These are phyloP conservation scores for Hormaphis cornu DNA, from an alignment of 1,140 invertebrate genomes.

Conservation along the genomic window DNA sequence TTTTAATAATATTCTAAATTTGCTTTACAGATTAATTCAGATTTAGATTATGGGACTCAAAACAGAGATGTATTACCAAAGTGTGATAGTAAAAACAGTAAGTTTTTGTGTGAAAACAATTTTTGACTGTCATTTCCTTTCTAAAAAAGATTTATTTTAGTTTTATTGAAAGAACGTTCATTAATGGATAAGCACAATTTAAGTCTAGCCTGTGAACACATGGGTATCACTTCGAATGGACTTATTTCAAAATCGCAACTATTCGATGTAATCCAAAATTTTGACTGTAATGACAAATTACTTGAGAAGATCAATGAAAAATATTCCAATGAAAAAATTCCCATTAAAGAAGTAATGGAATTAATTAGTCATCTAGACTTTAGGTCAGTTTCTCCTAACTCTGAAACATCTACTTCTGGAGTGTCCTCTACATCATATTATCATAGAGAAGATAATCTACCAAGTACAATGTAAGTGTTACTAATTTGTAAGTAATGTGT, in stretches of 20 bases:
- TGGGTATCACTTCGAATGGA: constrained; percentile 8
- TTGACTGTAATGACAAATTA: constrained; percentile 23
- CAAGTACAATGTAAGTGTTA: constrained; percentile 7
- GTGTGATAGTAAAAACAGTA: constrained; percentile 12
- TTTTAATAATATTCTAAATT: not conserved
- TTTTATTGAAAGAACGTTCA: constrained; percentile 2
- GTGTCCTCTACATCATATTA: constrained; percentile 9
- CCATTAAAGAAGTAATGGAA: constrained; percentile 20
- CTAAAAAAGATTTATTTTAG: not conserved
- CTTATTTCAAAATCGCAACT: constrained; percentile 24
- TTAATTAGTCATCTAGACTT: constrained; percentile 1
- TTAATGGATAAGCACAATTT: constrained; percentile 21
- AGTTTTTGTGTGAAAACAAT: not conserved
- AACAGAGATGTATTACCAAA: constrained; percentile 1
- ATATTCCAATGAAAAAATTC: constrained; percentile 9
- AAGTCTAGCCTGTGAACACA: constrained; percentile 16
- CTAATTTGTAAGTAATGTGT: not conserved
- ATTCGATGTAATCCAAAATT: constrained; percentile 3
- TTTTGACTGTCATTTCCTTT: not conserved
- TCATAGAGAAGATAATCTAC: constrained; percentile 18
- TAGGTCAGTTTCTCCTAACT: constrained; percentile 4
- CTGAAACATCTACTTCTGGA: constrained; percentile 26
- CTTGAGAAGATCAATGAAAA: constrained; percentile 22
- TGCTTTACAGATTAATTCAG: not conserved
- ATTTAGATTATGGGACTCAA: not conserved